These are phyloP conservation scores for Craniophora ligustri DNA, from an alignment of 2,888 invertebrate genomes.

Conservation along the genomic window DNA sequence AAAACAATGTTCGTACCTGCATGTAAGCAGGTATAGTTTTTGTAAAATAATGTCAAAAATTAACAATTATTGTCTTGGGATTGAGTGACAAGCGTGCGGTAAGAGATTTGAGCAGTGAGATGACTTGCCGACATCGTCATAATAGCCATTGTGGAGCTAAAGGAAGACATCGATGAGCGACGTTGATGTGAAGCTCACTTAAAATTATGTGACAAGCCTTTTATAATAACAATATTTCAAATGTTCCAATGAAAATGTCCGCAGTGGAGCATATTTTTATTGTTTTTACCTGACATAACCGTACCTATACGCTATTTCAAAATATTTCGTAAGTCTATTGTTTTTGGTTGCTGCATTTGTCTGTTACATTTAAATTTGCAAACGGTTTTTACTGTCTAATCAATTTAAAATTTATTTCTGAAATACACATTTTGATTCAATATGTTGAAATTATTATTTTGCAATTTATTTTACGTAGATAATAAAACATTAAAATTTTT, in stretches of 20 bases:
- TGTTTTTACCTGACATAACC: slow-evolving; percentile 12
- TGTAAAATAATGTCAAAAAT: slow-evolving; percentile 53
- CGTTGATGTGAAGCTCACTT: slow-evolving; percentile 46
- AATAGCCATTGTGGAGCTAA: slow-evolving; percentile 62
- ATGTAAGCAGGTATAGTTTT: slow-evolving; percentile 35
- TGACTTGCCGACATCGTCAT: slow-evolving; percentile 59
- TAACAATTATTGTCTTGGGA: slow-evolving; percentile 59
- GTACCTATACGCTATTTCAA: not conserved
- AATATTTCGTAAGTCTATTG: no score
- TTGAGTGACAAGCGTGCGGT: slow-evolving; percentile 75
- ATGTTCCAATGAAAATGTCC: slow-evolving; percentile 4
- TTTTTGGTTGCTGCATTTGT: no score
- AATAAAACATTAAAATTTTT: not conserved
- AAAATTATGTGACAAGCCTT: slow-evolving; percentile 23
- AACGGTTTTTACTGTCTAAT: not conserved
- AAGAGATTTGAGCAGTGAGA: slow-evolving; percentile 63
- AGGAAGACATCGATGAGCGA: slow-evolving; percentile 53
- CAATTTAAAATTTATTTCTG: no score
- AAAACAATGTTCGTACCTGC: slow-evolving; percentile 26
- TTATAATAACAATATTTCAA: not conserved
- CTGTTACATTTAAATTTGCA: slow-evolving; percentile 4
- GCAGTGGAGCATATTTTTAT: slow-evolving; percentile 1
- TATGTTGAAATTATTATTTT: not conserved
- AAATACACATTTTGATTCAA: no score
- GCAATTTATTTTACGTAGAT: not conserved